These are phyloP conservation scores for Carcharodon carcharias DNA, from an alignment of 2,797 vertebrate genomes.

Conservation along the genomic window DNA sequence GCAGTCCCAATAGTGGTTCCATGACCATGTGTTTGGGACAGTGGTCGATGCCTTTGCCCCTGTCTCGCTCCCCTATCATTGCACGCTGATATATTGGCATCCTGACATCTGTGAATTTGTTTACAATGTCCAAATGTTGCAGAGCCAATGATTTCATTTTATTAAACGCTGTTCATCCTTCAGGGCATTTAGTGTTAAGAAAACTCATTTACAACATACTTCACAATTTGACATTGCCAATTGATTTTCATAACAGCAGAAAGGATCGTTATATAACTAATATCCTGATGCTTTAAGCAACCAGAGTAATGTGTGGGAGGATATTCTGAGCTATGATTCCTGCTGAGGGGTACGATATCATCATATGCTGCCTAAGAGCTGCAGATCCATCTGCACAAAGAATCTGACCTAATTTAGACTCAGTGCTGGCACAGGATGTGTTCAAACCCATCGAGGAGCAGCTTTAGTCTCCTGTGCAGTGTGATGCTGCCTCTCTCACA, in stretches of 20 bases:
- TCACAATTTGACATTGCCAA: conserved; percentile 30
- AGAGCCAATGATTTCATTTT: background rate
- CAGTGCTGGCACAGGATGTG: background rate
- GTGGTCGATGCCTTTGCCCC: no score
- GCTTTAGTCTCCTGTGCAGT: background rate
- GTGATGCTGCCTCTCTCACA: background rate
- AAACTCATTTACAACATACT: conserved; percentile 1
- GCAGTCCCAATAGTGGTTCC: no score
- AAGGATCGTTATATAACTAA: conserved; percentile 16
- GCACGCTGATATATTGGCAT: background rate
- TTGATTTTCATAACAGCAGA: background rate
- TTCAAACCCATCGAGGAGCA: background rate
- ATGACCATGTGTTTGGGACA: no score
- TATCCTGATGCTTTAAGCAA: background rate
- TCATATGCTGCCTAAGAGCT: conserved; percentile 13
- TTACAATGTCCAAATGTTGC: background rate
- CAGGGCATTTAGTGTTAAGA: background rate
- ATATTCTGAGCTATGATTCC: conserved; percentile 19
- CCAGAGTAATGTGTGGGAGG: background rate
- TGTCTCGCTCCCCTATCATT: background rate
- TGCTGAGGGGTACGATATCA: conserved; percentile 1
- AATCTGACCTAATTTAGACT: conserved; percentile 27
- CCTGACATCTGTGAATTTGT: background rate
- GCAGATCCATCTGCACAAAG: conserved; percentile 16
- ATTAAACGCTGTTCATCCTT: background rate